Base-by-base conservation (phyloP, 2,888 invertebrate species). In the Heliconius erato region DNA sequence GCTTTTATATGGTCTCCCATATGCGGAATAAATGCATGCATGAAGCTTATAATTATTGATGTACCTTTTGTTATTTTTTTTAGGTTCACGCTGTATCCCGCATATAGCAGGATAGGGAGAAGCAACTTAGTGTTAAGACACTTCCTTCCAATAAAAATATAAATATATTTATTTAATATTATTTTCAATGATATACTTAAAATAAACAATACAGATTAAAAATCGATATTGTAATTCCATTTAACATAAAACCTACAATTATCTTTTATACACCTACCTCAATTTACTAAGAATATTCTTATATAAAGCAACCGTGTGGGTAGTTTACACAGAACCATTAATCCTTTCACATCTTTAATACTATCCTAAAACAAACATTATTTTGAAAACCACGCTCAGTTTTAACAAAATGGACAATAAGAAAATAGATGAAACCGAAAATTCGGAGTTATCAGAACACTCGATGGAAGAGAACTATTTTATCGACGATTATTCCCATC, bases 401-500 rank as follows among this genome's bases (percentile, higher is more conserved):
- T 44, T 11, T 26, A 12, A 12, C 14, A 82, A 83, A 63, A 85
- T 85, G 85, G 77, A 80, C n/a, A 79, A 77, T 32, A 68, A 79
- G 74, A 63, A 79, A 49, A 74, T 26, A 16, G 79, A 83, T 32
- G 44, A 65, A 26, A 35, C 40, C 26, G 59, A 84, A 76, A 81
- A 84, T 59, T 85, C 87, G 81, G 72, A 85, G 12, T 68, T 72
- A 19, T 81, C 84, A 83, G 71, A 83, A 74, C 49, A 49, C 32
- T 82, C 77, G 14, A 81, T 74, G 49, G 82, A 71, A 12, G 83
- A 83, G 26, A 84, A 86, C 14, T 86, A 80, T 26, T 93, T 88
- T 84, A 91, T 93, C 80, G 92, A 94, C 82, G 93, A 93, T 84
- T 91, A 91, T 84, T 94, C 93, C 4, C 92, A 94, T 68, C 90